A percentile compares a stretch with the other conserved stretches of the same genome.
Conservation (phyloP, 2,797 vertebrate species). For the Labroides dimidiatus region DNA sequence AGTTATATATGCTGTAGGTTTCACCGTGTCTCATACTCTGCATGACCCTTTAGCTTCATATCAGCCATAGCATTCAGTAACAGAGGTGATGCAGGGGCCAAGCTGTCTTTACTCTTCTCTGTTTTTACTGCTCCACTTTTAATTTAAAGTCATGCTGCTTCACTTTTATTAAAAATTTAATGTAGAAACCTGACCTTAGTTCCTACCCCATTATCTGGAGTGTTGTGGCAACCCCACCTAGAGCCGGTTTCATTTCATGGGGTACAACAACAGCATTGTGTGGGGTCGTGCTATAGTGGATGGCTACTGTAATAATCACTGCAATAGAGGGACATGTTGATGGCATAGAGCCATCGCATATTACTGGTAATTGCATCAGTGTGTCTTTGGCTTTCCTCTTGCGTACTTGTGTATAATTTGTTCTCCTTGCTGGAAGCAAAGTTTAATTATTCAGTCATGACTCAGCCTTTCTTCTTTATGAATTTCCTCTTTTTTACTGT, state of each 20-base stretch:
- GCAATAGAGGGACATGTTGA: constrained; percentile 37
- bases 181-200: constrained; percentile 43
- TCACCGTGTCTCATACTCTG: neutral
- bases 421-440: constrained; percentile 26
- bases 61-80: constrained; percentile 37
- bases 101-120: constrained; percentile 39
- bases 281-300: constrained; percentile 45
- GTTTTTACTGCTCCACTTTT: constrained; percentile 63
- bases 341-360: constrained; percentile 16
- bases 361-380: constrained; percentile 45
- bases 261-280: constrained; percentile 52
- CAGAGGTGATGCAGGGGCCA: constrained; percentile 56
- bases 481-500: constrained; percentile 27
- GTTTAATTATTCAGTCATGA: constrained; percentile 32
- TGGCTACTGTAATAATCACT: constrained; percentile 33
- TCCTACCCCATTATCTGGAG: constrained; percentile 67
- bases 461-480: neutral
- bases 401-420: constrained; percentile 14
- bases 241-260: constrained; percentile 58
- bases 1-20: neutral
- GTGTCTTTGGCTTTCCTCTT: constrained; percentile 41
- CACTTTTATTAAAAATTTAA: constrained; percentile 70
- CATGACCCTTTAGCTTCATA: constrained; percentile 19
- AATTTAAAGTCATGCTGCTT: constrained; percentile 59
- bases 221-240: constrained; percentile 75